Evolutionary conservation across 2,888 invertebrate genomes (phyloP), one percentile per base, ranked within the genome.

Genomic region (Drosophila formosana): DNA sequence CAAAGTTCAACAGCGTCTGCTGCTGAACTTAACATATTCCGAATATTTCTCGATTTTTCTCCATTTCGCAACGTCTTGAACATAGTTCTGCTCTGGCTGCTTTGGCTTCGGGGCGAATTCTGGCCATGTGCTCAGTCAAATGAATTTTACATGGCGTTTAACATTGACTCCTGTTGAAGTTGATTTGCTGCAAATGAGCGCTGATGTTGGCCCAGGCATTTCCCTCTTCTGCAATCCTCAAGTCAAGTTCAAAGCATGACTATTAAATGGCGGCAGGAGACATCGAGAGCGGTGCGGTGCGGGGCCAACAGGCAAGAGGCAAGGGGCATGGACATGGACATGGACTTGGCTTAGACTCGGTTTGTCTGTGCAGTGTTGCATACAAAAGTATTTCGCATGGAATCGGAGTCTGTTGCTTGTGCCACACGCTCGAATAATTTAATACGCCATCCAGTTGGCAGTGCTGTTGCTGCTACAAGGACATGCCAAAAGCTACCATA

Each of bases 1-100:
- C 98, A 98, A 92, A 97, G 97, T 64, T 94, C 98, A 46, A 98
- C 46, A 34, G 34, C 18, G 39, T 41, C 45, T 45, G 98, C 37
- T 37, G 49, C 49, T 51, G 26, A 26, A 37, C 58, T 63, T 49
- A 51, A 47, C 55, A 51, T 66, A 69, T 64, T 64, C 37, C 5
- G 18, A n/a, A 43, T 69, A 61, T 57, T 55, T 57, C n/a, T 58
- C 41, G 34, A 26, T 28, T 47, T 43, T 32, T 46, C 51, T 18
- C 11, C n/a, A 37, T 37, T 9, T 37, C n/a, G 37, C 30, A 23
- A 28, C 28, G 55, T 11, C 5, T 55, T 45, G 13, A 32, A 4
- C 37, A 37, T n/a, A 37, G 8, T 26, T 39, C n/a, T 26, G 13
- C 18, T 49, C 28, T 39, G 37, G 6, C 46, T 11, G 46, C 34